Conservation (phyloP, 2,888 invertebrate species). For the Dysmachus trigonus region DNA sequence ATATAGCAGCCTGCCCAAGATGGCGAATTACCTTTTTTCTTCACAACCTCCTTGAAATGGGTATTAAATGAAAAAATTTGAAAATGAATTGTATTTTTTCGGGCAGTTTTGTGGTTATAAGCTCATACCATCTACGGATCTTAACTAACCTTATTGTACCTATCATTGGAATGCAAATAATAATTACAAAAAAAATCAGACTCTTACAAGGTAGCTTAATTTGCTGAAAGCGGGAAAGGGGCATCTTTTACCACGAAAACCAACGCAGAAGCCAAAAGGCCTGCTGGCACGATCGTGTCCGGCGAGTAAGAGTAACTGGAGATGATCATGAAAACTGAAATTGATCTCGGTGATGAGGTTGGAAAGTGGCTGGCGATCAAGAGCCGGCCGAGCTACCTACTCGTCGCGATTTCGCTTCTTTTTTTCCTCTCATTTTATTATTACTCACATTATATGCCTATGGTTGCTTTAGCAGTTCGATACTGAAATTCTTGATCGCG, state of each 20-base stretch:
- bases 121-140: no score
- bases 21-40: no score
- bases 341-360: slow-evolving; percentile 25
- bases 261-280: neutral
- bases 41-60: no score
- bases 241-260: neutral
- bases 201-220: neutral
- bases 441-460: neutral
- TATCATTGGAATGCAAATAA: neutral
- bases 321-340: slow-evolving; percentile 26
- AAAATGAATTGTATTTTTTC: no score
- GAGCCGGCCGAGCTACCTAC: slow-evolving; percentile 19
- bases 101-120: no score
- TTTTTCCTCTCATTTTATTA: neutral
- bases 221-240: no score
- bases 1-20: no score
- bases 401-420: neutral
- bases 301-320: neutral
- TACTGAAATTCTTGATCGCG: slow-evolving; percentile 21
- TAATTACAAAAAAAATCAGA: neutral
- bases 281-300: slow-evolving; percentile 4
- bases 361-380: slow-evolving; percentile 3
- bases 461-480: neutral
- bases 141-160: no score
- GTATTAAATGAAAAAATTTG: no score